Conservation (phyloP, 2,888 invertebrate genomes). For the Andrena minutula region DNA sequence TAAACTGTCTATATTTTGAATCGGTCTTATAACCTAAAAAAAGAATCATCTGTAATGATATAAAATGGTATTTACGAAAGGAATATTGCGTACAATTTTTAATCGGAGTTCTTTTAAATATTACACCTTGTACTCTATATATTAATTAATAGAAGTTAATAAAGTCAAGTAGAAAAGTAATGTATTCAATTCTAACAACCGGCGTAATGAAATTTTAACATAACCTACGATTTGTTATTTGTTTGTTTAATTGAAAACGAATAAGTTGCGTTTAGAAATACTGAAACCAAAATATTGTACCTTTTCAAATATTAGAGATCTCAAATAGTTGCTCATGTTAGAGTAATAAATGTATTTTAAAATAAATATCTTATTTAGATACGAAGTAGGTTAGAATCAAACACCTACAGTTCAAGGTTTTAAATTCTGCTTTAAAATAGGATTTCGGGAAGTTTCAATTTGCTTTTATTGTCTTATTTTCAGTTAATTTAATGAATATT, state of each 20-base stretch:
- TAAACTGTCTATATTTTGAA: conserved; percentile 62
- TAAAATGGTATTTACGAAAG: not conserved
- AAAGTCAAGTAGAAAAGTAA: not conserved
- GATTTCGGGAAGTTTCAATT: too few relatives aligned
- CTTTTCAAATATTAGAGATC: conserved; percentile 57
- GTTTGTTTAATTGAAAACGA: not conserved
- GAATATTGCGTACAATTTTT: not conserved
- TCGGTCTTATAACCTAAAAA: conserved; percentile 74
- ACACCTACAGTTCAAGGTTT: too few relatives aligned
- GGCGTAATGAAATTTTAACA: conserved; percentile 12
- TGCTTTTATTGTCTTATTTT: not conserved
- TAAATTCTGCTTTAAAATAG: not conserved
- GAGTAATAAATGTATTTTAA: conserved; percentile 9
- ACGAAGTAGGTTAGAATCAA: too few relatives aligned
- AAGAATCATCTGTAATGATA: conserved; percentile 32
- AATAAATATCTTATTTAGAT: not conserved
- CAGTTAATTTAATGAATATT: not conserved
- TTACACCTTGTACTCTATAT: not conserved
- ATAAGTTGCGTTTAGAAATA: not conserved
- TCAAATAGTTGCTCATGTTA: conserved; percentile 61
- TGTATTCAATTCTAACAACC: not conserved
- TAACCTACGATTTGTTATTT: not conserved
- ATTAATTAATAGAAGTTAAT: not conserved
- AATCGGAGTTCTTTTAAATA: not conserved
- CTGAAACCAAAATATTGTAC: conserved; percentile 30